These are phyloP conservation scores for Bombyx mandarina DNA, from an alignment of 1,140 invertebrate genomes.

Conservation along the genomic window DNA sequence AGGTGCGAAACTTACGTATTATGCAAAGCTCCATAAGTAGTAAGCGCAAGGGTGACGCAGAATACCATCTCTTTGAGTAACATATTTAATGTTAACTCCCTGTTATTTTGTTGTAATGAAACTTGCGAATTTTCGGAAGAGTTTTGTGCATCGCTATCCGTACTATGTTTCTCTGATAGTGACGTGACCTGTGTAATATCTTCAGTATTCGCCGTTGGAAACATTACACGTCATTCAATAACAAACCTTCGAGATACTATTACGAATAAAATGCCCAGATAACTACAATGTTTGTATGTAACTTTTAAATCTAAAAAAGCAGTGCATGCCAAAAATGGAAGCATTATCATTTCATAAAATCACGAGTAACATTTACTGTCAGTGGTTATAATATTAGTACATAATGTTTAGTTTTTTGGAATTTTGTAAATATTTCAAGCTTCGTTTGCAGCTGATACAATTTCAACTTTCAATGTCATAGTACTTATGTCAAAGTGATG, in stretches of 20 bases:
- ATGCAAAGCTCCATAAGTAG: conserved; percentile 73
- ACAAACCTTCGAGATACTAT: conserved; percentile 15
- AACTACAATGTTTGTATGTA: no score
- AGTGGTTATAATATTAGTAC: no score
- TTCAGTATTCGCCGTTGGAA: conserved; percentile 61
- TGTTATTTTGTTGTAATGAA: conserved; percentile 41
- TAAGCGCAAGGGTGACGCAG: conserved; percentile 68
- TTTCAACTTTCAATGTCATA: no score
- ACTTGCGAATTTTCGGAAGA: conserved; percentile 37
- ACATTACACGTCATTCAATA: conserved; percentile 70
- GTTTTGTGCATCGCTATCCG: conserved; percentile 51
- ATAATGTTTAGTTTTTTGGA: no score
- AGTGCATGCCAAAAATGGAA: no score
- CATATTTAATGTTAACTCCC: conserved; percentile 62
- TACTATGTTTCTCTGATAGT: conserved; percentile 35
- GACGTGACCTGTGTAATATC: conserved; percentile 60
- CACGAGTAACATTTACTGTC: no score
- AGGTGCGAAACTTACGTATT: conserved; percentile 70
- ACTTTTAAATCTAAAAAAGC: no score
- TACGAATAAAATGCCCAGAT: no score
- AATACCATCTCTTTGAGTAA: conserved; percentile 60
- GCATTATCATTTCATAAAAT: no score
- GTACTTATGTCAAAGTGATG: no score
- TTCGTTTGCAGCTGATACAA: no score
- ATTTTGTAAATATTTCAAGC: no score